Evolutionary conservation across 2,113 vertebrate species (phyloP), one percentile per base, ranked within the genome.

Genomic region (Cavia aperea): DNA sequence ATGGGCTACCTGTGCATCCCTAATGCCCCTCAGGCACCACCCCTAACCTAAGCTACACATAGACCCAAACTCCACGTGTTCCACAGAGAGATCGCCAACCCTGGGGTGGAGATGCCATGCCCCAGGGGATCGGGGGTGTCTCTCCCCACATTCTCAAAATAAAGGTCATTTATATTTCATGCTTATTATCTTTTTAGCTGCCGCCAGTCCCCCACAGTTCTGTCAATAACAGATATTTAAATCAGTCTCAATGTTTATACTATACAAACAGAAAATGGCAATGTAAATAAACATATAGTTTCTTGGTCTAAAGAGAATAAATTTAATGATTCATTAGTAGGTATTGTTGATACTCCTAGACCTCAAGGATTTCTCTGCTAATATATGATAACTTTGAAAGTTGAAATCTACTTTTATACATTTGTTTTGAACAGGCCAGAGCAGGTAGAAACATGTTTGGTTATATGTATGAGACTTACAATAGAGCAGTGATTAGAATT

Each of bases 381-480:
- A 54, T 62, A 72, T 54, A 8, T 72, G 13, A 36, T 51, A 91
- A 92, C 65, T 94, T 66, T 91, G 70, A 93, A 88, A 89, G n/a
- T 72, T 77, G 49, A 91, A 54, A 66, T 81, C 4, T 2, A 66
- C 54, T 81, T 54, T 81, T 91, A 23, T 51, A 72, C 19, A 90
- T 46, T 72, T 60, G 18, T 12, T 54, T 65, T 49, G 8, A 46
- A 26, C 24, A 87, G 63, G 58, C 60, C 16, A 9, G 73, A 92
- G 75, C 15, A 72, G 13, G 81, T 51, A 84, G 87, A 95, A 91
- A 90, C 66, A 82, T 66, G 90, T 92, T 93, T 70, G 72, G 60
- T 72, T 96, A 79, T 92, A 7, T 81, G 46, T 93, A 87, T 56
- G 90, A n/a, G 56, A 86, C 36, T 68, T 91, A 77, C 89, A 85